Evolutionary conservation across 2,797 vertebrate genomes (phyloP), one percentile per base, ranked within the genome.

Genomic region (Coracias cyanogaster): DNA sequence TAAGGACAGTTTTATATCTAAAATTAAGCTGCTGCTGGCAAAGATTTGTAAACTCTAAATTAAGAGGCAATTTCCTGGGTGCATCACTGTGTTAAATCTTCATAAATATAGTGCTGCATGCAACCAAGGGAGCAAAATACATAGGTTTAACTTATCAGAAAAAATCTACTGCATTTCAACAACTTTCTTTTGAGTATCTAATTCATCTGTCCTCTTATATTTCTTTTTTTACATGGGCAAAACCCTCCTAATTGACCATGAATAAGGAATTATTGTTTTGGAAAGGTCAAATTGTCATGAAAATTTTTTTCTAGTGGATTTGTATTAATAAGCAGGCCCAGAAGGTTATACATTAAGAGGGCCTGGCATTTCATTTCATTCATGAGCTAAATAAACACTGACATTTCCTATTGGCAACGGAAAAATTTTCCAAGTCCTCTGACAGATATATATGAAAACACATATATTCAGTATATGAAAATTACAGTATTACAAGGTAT

Each of bases 1-100:
- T 11, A 3, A 84, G 54, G 45, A 70, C 51, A 87, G 37, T 15
- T 54, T 76, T 67, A 46, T 49, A 60, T 69, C 54, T 90, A 72
- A 93, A 94, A 72, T 80, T 61, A 84, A 94, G 94, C 18, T 89
- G 69, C 77, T 31, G 2, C 69, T 85, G 90, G 69, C 61, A 96
- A 86, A 83, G 54, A 71, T 3, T 1, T 43, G 33, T 70, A 79
- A 96, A 61, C 58, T 67, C 58, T 51, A 89, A 86, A 93, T 92
- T 83, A 90, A 93, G 77, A 91, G 51, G 39, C 66, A 88, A 62
- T 86, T 87, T 94, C 74, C 87, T 84, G n/a, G 8, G 37, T 1
- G 4, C 46, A 45, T 45, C 82, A 24, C 29, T 84, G 7, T 41
- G 89, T 78, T 84, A 95, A 86, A 62, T 80, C 49, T 82, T 69